Evolutionary conservation across 2,888 invertebrate genomes (phyloP), one percentile per base, ranked within the genome.

Genomic region (Pelosia muscerda): DNA sequence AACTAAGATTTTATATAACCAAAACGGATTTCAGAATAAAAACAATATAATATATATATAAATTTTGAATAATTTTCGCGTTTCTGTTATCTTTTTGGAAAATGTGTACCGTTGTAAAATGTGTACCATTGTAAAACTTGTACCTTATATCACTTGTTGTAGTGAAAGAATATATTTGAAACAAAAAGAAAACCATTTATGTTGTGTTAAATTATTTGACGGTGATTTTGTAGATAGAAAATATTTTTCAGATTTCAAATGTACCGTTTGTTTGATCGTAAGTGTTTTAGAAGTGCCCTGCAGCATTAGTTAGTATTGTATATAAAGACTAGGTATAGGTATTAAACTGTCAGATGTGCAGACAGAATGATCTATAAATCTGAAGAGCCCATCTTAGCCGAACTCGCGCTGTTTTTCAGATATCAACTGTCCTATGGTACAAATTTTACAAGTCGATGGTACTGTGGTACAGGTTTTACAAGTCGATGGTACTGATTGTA

Each of bases 1-100:
- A 76, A 59, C 78, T 63, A 75, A 73, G n/a, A 75, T 73, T 71
- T 63, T 76, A 49, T 54, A 54, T 28, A 57, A 49, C 61, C 61
- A 71, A 70, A 59, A 49, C 9, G 38, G 31, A 31, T 63, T 55
- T 55, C 23, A 22, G n/a, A 34, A 23, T 34, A 28, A 53, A 63
- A 54, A 53, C 38, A 26, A 61, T 38, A 55, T 5, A 42, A 42
- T 38, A 25, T 26, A 11, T n/a, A 23, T 2, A 49, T 19, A 19
- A 31, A 65, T 65, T 58, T 65, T 11, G 63, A 34, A 31, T 34
- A 55, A 19, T 11, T 31, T 49, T 53, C 28, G 2, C 4, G 5
- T 10, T 28, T 62, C 26, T n/a, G 1, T 23, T 6, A 9, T 25
- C 15, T 63, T 62, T n/a, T n/a, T n/a, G n/a, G 63, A 19, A 56